Conservation (phyloP, 2,888 invertebrate species). For the Lingula anatina region DNA sequence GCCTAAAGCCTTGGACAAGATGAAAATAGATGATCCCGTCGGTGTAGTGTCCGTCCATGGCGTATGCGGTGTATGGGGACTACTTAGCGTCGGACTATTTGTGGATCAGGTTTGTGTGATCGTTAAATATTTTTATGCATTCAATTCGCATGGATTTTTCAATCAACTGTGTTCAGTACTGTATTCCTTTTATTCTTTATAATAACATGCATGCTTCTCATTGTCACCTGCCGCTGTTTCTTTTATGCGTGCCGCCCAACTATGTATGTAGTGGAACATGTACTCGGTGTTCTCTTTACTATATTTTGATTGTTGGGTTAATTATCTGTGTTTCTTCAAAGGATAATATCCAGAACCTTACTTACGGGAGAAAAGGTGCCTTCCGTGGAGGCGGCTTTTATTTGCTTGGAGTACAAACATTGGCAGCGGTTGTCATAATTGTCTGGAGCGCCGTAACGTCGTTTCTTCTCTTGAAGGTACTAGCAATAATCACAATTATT, state of each 20-base stretch:
- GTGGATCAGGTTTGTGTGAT: neutral
- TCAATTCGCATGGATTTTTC: too few species aligned
- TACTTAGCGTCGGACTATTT: conserved; percentile 58
- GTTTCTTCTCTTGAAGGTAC: conserved; percentile 68
- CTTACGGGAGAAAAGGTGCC: neutral
- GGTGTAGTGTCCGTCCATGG: conserved; percentile 67
- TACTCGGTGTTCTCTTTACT: neutral
- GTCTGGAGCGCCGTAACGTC: conserved; percentile 73
- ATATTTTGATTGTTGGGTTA: neutral
- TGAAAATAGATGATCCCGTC: conserved; percentile 82
- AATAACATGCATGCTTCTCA: too few species aligned
- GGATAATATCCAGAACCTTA: too few species aligned
- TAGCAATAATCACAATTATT: too few species aligned
- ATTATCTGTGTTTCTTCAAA: too few species aligned
- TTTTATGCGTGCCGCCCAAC: too few species aligned
- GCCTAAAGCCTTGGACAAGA: conserved; percentile 71
- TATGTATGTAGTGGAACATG: neutral
- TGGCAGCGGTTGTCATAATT: conserved; percentile 67
- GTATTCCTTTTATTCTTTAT: too few species aligned
- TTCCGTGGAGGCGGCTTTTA: conserved; percentile 75
- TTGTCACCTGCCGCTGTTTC: too few species aligned
- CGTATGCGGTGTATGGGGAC: conserved; percentile 57
- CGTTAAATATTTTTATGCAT: too few species aligned
- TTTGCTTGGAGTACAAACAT: conserved; percentile 72
- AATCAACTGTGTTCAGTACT: too few species aligned